Evolutionary conservation across 1,140 invertebrate genomes (phyloP), one percentile per base, ranked within the genome.

Genomic region (Acromyrmex echinatior): DNA sequence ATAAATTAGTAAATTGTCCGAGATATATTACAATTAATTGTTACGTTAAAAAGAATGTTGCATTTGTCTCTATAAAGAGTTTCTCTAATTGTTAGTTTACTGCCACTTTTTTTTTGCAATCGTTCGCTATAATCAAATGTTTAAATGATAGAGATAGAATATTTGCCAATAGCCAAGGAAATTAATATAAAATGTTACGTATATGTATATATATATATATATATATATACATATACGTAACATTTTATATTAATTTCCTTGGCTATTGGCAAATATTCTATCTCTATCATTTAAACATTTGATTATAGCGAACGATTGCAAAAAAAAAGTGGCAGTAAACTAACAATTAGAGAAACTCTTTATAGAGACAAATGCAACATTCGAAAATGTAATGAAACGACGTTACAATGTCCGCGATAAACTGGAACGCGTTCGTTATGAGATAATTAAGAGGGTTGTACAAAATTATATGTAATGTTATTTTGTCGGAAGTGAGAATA

Each of bases 391-490:
- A 78, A 86, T 74, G 62, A 53, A 21, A n/a, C 25, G 28, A 14
- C 73, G 82, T 86, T 78, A 78, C 60, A 53, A 56, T 51, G 62
- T 65, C 82, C 60, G 49, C 28, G n/a, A 60, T 53, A 65, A 77
- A 77, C 39, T 74, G 80, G 70, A 58, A 74, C n/a, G 39, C 62
- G 62, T 79, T 91, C 73, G 45, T 91, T 87, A 87, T 58, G 49
- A 87, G 58, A 66, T 87, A 89, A 90, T 71, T 81, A 91, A 87
- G 71, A 62, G 81, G 89, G 77, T 91, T 91, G 91, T 91, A 92
- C 92, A 93, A 94, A 94, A 92, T 90, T 93, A 92, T 93, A 93
- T 92, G 93, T 93, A 94, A 94, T 92, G 92, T 93, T 93, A 93
- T 92, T 94, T 94, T 92, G 91, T 92, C 76, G 86, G 91, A 92